Conservation (phyloP, 2,113 vertebrate species). For the Ascaphus truei region DNA sequence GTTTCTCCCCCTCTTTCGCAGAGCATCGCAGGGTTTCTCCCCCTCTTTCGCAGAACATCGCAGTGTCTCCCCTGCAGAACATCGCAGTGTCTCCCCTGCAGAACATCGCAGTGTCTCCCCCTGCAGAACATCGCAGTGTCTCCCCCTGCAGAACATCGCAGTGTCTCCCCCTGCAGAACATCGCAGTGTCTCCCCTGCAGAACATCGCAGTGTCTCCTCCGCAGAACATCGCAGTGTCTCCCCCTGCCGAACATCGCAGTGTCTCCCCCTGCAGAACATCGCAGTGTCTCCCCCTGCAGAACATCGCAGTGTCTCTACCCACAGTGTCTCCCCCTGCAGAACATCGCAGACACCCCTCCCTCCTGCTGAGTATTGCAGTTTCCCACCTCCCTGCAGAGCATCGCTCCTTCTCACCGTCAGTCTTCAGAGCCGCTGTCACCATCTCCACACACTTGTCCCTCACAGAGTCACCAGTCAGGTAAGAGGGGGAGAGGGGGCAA, state of each 20-base stretch:
- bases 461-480: conserved; percentile 80
- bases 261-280: neutral
- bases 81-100: too few relatives aligned
- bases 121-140: too few relatives aligned
- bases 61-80: neutral
- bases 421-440: conserved; percentile 79
- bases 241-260: too few relatives aligned
- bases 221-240: too few relatives aligned
- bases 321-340: too few relatives aligned
- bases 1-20: too few relatives aligned
- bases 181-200: too few relatives aligned
- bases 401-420: conserved; percentile 69
- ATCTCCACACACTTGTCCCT: conserved; percentile 95
- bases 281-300: neutral
- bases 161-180: neutral
- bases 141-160: too few relatives aligned
- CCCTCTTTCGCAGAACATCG: neutral
- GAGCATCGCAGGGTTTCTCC: too few relatives aligned
- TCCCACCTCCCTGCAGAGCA: neutral
- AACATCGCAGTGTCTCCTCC: neutral
- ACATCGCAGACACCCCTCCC: neutral
- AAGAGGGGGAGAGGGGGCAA: conserved; percentile 64
- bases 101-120: neutral
- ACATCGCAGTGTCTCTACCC: too few relatives aligned
- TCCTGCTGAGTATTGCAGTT: too few relatives aligned